Conservation (phyloP, 2,888 invertebrate species). For the Epinotia brunnichana region DNA sequence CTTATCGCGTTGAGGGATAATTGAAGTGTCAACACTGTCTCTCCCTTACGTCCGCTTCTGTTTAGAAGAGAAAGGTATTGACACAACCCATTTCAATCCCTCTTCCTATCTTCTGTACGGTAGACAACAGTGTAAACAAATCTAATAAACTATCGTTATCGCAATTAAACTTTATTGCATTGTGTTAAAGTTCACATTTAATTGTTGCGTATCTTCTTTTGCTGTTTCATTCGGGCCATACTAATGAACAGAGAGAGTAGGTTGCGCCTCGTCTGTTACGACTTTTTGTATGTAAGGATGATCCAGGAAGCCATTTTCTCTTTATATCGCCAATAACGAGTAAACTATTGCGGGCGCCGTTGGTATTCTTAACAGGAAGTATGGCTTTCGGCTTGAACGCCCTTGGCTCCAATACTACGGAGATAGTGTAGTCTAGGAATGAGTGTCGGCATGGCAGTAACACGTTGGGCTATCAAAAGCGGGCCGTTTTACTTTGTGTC, state of each 20-base stretch:
- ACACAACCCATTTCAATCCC: neutral
- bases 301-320: slow-evolving; percentile 33
- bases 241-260: neutral
- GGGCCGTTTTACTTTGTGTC: slow-evolving; percentile 23
- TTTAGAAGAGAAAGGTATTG: neutral
- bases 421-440: neutral
- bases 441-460: slow-evolving; percentile 2
- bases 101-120: slow-evolving; percentile 6
- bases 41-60: neutral
- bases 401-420: slow-evolving; percentile 1
- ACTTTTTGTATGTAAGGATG: neutral
- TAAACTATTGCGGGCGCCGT: slow-evolving; percentile 19
- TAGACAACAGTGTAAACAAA: neutral
- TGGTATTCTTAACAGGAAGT: slow-evolving; percentile 27
- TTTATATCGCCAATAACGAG: slow-evolving; percentile 39
- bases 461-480: neutral
- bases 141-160: neutral
- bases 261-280: neutral
- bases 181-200: slow-evolving; percentile 9
- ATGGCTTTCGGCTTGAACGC: slow-evolving; percentile 1
- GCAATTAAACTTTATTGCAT: slow-evolving; percentile 9
- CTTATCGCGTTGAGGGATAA: slow-evolving; percentile 9
- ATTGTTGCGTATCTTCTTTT: neutral
- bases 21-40: slow-evolving; percentile 35
- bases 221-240: neutral